Conservation (phyloP, 2,888 invertebrate species). For the Notodonta dromedarius region DNA sequence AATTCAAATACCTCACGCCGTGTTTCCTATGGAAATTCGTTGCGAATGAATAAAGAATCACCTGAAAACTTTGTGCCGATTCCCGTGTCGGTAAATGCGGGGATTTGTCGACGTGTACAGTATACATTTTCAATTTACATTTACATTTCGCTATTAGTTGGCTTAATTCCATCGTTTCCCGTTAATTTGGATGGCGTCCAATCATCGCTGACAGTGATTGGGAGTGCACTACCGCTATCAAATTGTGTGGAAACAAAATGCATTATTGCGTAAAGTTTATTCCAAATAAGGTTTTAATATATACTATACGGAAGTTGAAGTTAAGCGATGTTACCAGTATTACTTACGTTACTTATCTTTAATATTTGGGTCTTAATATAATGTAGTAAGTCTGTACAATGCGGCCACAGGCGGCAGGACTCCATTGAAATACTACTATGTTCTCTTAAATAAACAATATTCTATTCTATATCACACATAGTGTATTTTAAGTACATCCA, state of each 20-base stretch:
- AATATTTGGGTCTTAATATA: too few relatives aligned
- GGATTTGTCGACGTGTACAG: conserved; percentile 47
- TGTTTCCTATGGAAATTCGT: conserved; percentile 68
- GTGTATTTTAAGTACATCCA: too few relatives aligned
- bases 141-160: conserved; percentile 37
- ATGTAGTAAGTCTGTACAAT: too few relatives aligned
- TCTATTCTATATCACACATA: too few relatives aligned
- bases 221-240: conserved; percentile 22
- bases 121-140: conserved; percentile 55
- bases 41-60: conserved; percentile 70
- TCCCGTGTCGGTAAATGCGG: conserved; percentile 44
- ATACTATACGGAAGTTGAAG: too few relatives aligned
- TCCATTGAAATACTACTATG: too few relatives aligned
- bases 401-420: too few relatives aligned
- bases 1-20: conserved; percentile 65
- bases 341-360: too few relatives aligned
- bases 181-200: conserved; percentile 33
- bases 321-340: too few relatives aligned
- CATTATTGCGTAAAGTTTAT: background rate
- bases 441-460: too few relatives aligned
- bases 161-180: conserved; percentile 31
- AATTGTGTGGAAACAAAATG: conserved; percentile 10
- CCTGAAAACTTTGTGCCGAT: conserved; percentile 44
- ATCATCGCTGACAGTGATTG: conserved; percentile 25
- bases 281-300: too few relatives aligned